A percentile compares a stretch with the other conserved stretches of the same genome.
Evolutionary conservation across 2,797 vertebrate species (phyloP).

Genomic region (Hoplostethus atlanticus): DNA sequence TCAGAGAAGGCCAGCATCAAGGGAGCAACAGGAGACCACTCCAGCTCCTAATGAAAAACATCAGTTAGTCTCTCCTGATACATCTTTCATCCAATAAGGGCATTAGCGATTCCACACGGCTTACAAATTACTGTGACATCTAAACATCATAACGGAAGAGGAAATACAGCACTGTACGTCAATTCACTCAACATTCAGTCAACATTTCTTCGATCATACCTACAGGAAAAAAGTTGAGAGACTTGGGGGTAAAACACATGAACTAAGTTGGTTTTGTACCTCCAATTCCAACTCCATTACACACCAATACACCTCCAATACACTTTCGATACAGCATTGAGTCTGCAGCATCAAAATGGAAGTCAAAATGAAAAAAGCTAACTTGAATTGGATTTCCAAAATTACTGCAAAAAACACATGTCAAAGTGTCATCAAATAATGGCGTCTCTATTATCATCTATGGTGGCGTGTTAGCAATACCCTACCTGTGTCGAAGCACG

Average conservation of each 20-base stretch:
- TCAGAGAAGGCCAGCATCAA: conserved; percentile 36
- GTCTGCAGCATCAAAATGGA: too few relatives aligned
- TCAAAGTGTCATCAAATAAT: too few relatives aligned
- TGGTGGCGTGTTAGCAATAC: neutral
- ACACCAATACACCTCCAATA: neutral
- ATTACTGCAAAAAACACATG: too few relatives aligned
- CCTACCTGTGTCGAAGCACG: conserved; percentile 88
- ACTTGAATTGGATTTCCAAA: too few relatives aligned
- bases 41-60: conserved; percentile 23
- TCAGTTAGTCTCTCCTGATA: conserved; percentile 5
- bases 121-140: neutral
- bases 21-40: conserved; percentile 1
- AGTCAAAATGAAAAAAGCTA: too few relatives aligned
- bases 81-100: neutral
- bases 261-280: too few relatives aligned
- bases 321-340: neutral
- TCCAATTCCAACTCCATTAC: neutral
- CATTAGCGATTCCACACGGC: neutral
- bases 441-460: too few relatives aligned
- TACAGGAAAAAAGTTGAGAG: too few relatives aligned
- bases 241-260: neutral
- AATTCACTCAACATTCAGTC: too few relatives aligned
- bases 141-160: neutral
- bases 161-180: neutral
- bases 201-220: too few relatives aligned